These are phyloP conservation scores for Malthinus seriepunctatus DNA, from an alignment of 2,888 invertebrate species.

Conservation along the genomic window DNA sequence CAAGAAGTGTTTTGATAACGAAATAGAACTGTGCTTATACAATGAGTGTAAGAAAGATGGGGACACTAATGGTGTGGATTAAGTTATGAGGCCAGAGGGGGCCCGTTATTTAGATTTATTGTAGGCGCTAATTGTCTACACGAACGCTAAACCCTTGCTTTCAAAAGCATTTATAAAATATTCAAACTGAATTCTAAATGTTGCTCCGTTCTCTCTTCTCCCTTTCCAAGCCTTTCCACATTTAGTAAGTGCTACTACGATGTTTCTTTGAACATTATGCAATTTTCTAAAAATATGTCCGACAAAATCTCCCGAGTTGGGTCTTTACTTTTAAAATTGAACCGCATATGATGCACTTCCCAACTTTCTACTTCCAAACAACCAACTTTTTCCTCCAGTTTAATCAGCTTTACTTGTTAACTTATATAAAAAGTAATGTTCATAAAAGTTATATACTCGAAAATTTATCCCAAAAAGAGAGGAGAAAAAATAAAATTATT, in stretches of 20 bases:
- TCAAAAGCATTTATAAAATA: slow-evolving; percentile 45
- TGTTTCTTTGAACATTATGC: slow-evolving; percentile 23
- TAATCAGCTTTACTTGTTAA: not conserved
- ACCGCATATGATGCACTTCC: slow-evolving; percentile 12
- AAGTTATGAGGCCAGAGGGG: slow-evolving; percentile 46
- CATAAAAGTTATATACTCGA: slow-evolving; percentile 2
- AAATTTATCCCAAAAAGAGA: not conserved
- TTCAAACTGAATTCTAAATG: slow-evolving; percentile 42
- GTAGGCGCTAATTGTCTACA: slow-evolving; percentile 47
- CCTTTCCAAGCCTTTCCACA: slow-evolving; percentile 25
- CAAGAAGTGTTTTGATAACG: slow-evolving; percentile 1
- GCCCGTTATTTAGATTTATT: slow-evolving; percentile 50
- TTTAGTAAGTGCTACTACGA: slow-evolving; percentile 23
- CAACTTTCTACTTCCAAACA: slow-evolving; percentile 2
- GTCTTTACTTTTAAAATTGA: slow-evolving; percentile 10
- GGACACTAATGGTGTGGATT: slow-evolving; percentile 43
- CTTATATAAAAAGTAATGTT: slow-evolving; percentile 4
- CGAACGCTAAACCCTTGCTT: slow-evolving; percentile 42
- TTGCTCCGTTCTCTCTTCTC: slow-evolving; percentile 32
- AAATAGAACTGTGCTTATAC: not conserved
- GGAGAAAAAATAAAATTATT: not conserved
- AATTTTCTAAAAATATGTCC: slow-evolving; percentile 22
- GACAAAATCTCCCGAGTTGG: slow-evolving; percentile 13
- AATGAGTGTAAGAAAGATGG: slow-evolving; percentile 13
- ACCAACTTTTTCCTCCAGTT: not conserved